phyloP scores from a whole-genome alignment of 2,888 invertebrate species.

The Machimus atricapillus region DNA sequence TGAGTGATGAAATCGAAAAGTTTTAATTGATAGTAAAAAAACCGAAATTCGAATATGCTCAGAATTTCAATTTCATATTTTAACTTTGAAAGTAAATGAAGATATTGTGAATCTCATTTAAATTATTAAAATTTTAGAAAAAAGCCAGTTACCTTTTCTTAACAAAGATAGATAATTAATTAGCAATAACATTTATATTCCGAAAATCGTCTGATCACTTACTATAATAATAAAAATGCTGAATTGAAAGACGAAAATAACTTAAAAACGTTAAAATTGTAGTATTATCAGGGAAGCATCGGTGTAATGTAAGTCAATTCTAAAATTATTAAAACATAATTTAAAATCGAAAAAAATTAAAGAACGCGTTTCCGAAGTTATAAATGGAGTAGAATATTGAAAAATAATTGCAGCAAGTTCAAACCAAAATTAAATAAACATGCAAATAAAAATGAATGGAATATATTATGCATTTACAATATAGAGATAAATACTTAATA shows the following conservation, averaged over 20 bases:
- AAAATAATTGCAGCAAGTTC: slow-evolving; percentile 29
- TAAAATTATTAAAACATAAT: neutral
- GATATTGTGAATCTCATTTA: neutral
- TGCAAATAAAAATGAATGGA: slow-evolving; percentile 28
- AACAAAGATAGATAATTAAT: neutral
- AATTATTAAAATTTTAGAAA: neutral
- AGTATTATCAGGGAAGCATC: slow-evolving; percentile 6
- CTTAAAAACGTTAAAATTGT: neutral
- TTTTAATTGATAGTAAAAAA: neutral
- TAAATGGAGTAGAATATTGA: slow-evolving; percentile 1
- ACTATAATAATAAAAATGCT: neutral
- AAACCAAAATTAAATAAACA: slow-evolving; percentile 34
- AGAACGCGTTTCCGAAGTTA: neutral
- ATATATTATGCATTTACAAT: slow-evolving; percentile 36
- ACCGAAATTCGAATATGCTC: neutral
- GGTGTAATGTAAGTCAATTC: neutral
- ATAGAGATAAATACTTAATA: slow-evolving; percentile 26
- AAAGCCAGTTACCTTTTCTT: neutral
- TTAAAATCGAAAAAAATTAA: neutral
- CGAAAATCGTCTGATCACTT: neutral
- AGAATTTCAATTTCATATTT: neutral
- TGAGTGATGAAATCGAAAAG: neutral
- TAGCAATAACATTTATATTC: neutral
- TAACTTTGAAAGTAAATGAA: neutral
- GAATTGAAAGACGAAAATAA: neutral